phyloP scores from a whole-genome alignment of 2,797 vertebrate genomes.

The Strix occidentalis region DNA sequence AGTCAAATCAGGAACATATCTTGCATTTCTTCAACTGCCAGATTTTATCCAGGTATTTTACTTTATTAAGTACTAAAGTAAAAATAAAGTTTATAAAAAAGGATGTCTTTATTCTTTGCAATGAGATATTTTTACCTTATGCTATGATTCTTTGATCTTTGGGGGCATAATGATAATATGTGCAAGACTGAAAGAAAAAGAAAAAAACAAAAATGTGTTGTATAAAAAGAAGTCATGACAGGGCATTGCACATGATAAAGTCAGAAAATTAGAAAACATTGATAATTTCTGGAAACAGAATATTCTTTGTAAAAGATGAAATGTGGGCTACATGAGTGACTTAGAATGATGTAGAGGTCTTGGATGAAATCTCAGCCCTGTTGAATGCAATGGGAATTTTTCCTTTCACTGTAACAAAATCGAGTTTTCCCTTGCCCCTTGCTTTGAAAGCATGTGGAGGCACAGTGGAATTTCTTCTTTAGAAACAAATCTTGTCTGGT shows the following conservation, averaged over 20 bases:
- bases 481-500: neutral
- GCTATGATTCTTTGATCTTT: slow-evolving; percentile 24
- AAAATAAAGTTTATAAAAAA: slow-evolving; percentile 10
- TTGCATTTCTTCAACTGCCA: neutral
- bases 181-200: neutral
- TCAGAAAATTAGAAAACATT: slow-evolving; percentile 39
- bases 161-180: neutral
- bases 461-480: neutral
- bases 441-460: neutral
- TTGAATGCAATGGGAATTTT: neutral
- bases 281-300: slow-evolving; percentile 43
- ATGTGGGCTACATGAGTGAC: neutral
- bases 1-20: neutral
- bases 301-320: slow-evolving; percentile 16
- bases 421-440: neutral
- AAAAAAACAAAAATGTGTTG: slow-evolving; percentile 6
- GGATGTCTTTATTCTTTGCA: neutral
- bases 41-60: slow-evolving; percentile 24
- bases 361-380: slow-evolving; percentile 41
- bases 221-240: neutral
- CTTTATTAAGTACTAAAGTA: slow-evolving; percentile 38
- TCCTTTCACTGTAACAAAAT: neutral
- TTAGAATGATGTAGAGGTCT: neutral
- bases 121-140: slow-evolving; percentile 30
- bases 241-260: neutral